Evolutionary conservation across 2,113 vertebrate species (phyloP).

Genomic region (Vombatus ursinus): DNA sequence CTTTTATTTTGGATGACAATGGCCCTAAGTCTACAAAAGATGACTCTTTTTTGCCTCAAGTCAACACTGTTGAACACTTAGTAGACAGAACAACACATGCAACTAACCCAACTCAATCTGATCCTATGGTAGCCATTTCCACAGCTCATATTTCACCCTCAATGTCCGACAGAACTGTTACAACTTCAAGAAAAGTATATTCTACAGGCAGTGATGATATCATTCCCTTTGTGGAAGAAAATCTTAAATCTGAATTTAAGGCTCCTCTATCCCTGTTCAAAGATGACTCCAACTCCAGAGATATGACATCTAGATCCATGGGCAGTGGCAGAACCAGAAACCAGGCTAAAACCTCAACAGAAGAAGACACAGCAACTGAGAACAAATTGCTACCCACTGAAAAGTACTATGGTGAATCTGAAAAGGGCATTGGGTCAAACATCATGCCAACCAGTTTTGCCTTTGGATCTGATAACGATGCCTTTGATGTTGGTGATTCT

Average conservation of each 20-base stretch:
- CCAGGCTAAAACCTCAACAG: not conserved
- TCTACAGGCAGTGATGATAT: not conserved
- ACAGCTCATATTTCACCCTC: not conserved
- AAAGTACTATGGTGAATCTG: not conserved
- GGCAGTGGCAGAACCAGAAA: not conserved
- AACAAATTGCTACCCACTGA: not conserved
- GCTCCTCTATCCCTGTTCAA: not conserved
- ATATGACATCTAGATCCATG: not conserved
- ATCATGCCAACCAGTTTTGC: not conserved
- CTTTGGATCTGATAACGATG: not conserved
- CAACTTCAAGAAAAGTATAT: not conserved
- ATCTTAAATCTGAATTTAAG: not conserved
- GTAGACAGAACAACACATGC: not conserved
- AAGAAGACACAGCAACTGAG: not conserved
- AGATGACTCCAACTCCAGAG: not conserved
- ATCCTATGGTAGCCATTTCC: not conserved
- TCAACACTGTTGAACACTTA: not conserved
- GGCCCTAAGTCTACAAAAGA: not conserved
- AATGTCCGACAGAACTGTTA: not conserved
- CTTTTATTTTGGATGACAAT: not conserved
- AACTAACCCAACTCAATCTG: not conserved
- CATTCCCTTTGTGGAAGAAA: not conserved
- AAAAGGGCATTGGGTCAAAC: not conserved
- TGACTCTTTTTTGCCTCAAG: not conserved
- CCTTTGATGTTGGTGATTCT: not conserved